phyloP scores from a whole-genome alignment of 2,113 vertebrate genomes.

The Hydropotes inermis region DNA sequence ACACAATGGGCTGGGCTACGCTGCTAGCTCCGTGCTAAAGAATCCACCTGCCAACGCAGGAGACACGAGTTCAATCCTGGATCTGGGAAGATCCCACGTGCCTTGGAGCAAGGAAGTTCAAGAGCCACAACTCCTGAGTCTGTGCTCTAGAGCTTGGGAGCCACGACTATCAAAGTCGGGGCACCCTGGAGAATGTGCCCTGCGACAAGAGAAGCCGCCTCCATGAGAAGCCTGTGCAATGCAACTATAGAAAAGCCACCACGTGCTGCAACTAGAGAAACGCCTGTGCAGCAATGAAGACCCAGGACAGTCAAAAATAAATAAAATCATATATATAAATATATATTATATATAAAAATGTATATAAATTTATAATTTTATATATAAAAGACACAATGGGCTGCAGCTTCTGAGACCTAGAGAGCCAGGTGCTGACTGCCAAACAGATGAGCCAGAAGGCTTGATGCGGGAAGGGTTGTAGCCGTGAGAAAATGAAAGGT shows the following conservation, averaged over 20 bases:
- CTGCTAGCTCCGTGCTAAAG: background rate
- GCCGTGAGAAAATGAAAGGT: too few relatives aligned
- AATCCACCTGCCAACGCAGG: background rate
- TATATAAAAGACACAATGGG: background rate
- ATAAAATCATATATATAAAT: background rate
- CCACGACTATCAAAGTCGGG: accelerated
- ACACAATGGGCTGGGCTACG: background rate
- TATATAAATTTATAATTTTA: background rate
- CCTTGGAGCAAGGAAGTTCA: background rate
- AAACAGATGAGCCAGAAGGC: accelerated
- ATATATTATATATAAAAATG: background rate
- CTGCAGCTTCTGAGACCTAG: background rate
- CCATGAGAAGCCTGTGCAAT: background rate
- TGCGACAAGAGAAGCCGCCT: background rate
- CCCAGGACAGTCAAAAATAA: background rate
- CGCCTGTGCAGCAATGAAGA: accelerated
- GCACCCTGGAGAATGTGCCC: background rate
- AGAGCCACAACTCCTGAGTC: background rate
- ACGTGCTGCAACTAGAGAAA: background rate
- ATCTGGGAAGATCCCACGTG: background rate
- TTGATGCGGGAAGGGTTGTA: background rate
- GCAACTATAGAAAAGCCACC: background rate
- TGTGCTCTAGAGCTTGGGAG: background rate
- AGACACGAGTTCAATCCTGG: background rate
- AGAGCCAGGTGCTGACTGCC: background rate